phyloP scores from a whole-genome alignment of 2,888 invertebrate genomes.

The Hemithea aestivaria region DNA sequence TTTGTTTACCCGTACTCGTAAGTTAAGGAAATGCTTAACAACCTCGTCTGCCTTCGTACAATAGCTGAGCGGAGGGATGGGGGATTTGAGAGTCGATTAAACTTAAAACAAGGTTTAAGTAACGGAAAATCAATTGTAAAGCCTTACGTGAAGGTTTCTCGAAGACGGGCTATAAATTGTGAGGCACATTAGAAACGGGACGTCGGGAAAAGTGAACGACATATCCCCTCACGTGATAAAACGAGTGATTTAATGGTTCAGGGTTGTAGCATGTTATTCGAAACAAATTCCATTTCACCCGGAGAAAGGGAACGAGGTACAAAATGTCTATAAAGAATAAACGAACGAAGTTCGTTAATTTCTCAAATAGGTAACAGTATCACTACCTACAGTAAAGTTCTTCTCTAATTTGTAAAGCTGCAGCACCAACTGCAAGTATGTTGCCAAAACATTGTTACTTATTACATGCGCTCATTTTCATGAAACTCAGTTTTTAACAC shows the following conservation, averaged over 20 bases:
- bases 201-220: conserved; percentile 26
- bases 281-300: neutral
- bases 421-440: no score
- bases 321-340: no score
- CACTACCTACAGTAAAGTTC: no score
- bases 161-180: conserved; percentile 31
- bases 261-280: neutral
- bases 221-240: conserved; percentile 22
- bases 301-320: no score
- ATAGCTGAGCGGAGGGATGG: conserved; percentile 9
- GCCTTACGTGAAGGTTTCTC: conserved; percentile 30
- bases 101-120: conserved; percentile 17
- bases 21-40: conserved; percentile 15
- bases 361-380: no score
- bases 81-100: conserved; percentile 13
- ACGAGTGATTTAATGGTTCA: conserved; percentile 11
- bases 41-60: conserved; percentile 7
- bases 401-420: no score
- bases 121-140: conserved; percentile 25
- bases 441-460: no score
- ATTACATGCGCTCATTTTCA: no score
- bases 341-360: no score
- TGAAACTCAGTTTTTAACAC: no score
- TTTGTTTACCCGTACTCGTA: conserved; percentile 6
- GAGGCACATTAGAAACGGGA: conserved; percentile 28